Evolutionary conservation across 2,797 vertebrate species (phyloP), one percentile per base, ranked within the genome.

Genomic region (Sebastes itinus): DNA sequence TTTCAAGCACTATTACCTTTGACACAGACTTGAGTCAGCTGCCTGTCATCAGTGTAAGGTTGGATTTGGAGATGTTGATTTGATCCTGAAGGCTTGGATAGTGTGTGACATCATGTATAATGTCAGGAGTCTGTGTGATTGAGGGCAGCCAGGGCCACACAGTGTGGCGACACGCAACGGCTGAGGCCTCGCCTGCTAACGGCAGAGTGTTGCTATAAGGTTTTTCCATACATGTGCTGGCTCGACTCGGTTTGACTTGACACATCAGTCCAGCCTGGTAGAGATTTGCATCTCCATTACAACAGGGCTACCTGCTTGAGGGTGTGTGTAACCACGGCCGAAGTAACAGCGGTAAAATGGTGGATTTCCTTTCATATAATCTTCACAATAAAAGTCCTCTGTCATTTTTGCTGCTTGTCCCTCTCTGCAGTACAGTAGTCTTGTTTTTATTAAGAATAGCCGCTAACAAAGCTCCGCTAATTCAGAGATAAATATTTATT

Each of bases 81-180:
- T 84, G 71, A 75, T 66, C 62, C 49, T 0, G 16, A 25, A 42
- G 72, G 23, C 56, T 55, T 25, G 30, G 30, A 54, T 46, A 27
- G 72, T 70, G 67, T 27, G 58, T 83, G 81, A 77, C 86, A 88
- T 89, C 54, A 77, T 79, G 74, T 88, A 74, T 88, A 56, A 80
- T 84, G 49, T 54, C 49, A 54, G 18, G 7, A 54, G 49, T 54
- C 49, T 22, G 49, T 52, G 49, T 54, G 49, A 54, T 54, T 54
- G 20, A n/a, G 49, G 18, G 18, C 18, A 54, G 20, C 20, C 49
- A 54, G 54, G 56, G 55, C 72, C 63, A 35, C 2, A 23, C 61
- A 27, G 27, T 5, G 28, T 13, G 63, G 25, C 67, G 69, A 77
- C 49, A 67, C 14, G 28, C 8, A 9, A n/a, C 4, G 20, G 9